phyloP scores from a whole-genome alignment of 2,888 invertebrate genomes.

The Heteromyza rotundicornis region DNA sequence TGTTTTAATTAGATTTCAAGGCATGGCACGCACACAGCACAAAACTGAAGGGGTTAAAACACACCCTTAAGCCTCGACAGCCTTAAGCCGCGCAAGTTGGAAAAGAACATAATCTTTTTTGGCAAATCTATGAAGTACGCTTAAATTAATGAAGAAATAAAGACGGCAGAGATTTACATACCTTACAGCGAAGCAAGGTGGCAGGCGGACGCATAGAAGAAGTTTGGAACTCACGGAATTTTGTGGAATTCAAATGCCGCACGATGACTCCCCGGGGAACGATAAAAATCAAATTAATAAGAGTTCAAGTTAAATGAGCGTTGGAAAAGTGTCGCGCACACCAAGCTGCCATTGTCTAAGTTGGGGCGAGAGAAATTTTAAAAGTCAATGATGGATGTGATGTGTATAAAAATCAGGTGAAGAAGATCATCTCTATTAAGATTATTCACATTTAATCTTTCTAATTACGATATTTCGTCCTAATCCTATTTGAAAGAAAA shows the following conservation, averaged over 20 bases:
- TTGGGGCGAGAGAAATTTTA: too few relatives aligned
- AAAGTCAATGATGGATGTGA: too few relatives aligned
- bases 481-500: too few relatives aligned
- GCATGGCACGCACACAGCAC: slow-evolving; percentile 32
- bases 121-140: slow-evolving; percentile 49
- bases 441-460: too few relatives aligned
- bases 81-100: slow-evolving; percentile 1
- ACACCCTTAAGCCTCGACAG: neutral
- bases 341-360: neutral
- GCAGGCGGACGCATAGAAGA: neutral
- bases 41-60: slow-evolving; percentile 43
- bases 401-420: too few relatives aligned
- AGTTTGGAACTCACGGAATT: slow-evolving; percentile 12
- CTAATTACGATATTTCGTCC: too few relatives aligned
- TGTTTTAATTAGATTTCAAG: slow-evolving; percentile 53
- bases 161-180: slow-evolving; percentile 49
- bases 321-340: slow-evolving; percentile 34
- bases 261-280: slow-evolving; percentile 60
- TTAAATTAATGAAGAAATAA: slow-evolving; percentile 60
- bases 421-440: too few relatives aligned
- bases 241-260: slow-evolving; percentile 49
- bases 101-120: slow-evolving; percentile 47
- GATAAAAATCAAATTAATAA: slow-evolving; percentile 63
- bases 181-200: slow-evolving; percentile 27
- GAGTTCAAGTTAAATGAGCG: slow-evolving; percentile 56